phyloP scores from a whole-genome alignment of 2,113 vertebrate species.

The Nicator chloris region DNA sequence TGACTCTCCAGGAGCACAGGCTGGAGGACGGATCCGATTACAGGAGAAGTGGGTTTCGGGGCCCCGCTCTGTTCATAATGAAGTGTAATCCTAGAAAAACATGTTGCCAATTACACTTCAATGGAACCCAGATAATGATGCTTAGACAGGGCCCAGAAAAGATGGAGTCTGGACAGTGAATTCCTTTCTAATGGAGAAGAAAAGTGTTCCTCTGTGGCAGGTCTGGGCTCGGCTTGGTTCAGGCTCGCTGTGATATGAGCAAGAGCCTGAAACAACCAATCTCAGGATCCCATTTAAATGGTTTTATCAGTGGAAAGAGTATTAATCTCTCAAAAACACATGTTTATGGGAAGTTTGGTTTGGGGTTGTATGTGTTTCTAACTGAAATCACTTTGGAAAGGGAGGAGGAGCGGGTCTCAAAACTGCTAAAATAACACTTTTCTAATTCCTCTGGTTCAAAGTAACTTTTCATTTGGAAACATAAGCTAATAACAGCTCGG shows the following conservation, averaged over 20 bases:
- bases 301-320: slow-evolving; percentile 47
- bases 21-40: slow-evolving; percentile 17
- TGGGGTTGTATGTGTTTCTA: slow-evolving; percentile 7
- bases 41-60: slow-evolving; percentile 24
- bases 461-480: not conserved
- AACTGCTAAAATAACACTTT: slow-evolving; percentile 15
- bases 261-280: slow-evolving; percentile 13
- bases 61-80: slow-evolving; percentile 47
- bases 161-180: slow-evolving; percentile 25
- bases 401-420: not conserved
- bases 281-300: slow-evolving; percentile 12
- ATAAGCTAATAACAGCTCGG: not conserved
- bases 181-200: slow-evolving; percentile 36
- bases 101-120: slow-evolving; percentile 61
- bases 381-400: slow-evolving; percentile 13
- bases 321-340: slow-evolving; percentile 54
- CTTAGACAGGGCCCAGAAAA: slow-evolving; percentile 46
- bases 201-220: slow-evolving; percentile 17
- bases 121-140: slow-evolving; percentile 66
- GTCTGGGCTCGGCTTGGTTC: not conserved
- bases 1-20: not conserved
- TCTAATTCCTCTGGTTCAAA: not conserved
- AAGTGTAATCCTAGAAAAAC: slow-evolving; percentile 61
- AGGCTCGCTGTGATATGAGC: not conserved
- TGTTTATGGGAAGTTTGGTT: slow-evolving; percentile 31